These are phyloP conservation scores for Chaunax sp. DNA, from an alignment of 2,797 vertebrate species.

Conservation along the genomic window DNA sequence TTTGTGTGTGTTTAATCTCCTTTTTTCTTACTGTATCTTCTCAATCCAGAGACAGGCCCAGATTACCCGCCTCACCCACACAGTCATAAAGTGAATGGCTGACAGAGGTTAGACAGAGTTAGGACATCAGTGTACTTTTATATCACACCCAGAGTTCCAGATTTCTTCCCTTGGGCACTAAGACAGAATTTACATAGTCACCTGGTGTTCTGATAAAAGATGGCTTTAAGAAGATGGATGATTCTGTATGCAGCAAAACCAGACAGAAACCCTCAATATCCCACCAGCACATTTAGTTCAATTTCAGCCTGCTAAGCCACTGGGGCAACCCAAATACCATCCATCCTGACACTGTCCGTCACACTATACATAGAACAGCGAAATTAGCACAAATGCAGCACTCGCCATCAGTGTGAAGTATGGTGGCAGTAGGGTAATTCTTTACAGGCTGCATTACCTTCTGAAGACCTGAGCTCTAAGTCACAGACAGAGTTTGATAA, in stretches of 20 bases:
- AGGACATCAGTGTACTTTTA: constrained; percentile 71
- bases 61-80: constrained; percentile 56
- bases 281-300: constrained; percentile 46
- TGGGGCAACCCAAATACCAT: constrained; percentile 70
- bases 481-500: constrained; percentile 71
- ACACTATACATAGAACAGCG: constrained; percentile 71
- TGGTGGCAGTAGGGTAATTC: constrained; percentile 72
- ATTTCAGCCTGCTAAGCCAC: constrained; percentile 59
- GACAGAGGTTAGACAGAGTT: constrained; percentile 66
- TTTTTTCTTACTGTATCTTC: constrained; percentile 36
- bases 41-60: constrained; percentile 44
- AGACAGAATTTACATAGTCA: constrained; percentile 67
- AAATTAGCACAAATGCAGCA: constrained; percentile 75
- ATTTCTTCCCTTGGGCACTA: constrained; percentile 59
- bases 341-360: constrained; percentile 69
- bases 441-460: constrained; percentile 74
- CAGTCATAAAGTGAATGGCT: constrained; percentile 65
- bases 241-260: constrained; percentile 21
- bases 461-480: constrained; percentile 75
- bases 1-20: constrained; percentile 21
- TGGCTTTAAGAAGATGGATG: constrained; percentile 32
- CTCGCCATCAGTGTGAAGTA: constrained; percentile 70
- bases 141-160: constrained; percentile 65
- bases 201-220: constrained; percentile 57
- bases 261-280: constrained; percentile 51